These are phyloP conservation scores for Kryptolebias ocellatus DNA, from an alignment of 2,797 vertebrate genomes.

Conservation along the genomic window DNA sequence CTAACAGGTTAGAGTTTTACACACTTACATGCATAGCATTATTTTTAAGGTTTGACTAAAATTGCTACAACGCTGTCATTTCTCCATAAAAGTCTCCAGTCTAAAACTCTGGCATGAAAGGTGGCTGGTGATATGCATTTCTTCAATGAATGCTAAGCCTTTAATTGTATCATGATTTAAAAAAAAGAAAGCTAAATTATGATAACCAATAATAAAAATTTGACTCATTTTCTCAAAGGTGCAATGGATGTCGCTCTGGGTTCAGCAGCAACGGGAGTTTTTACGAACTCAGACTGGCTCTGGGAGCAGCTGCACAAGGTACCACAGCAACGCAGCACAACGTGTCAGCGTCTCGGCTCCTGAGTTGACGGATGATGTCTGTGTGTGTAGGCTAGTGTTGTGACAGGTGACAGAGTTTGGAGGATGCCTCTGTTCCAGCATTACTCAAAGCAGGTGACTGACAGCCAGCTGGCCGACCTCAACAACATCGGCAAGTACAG, in stretches of 20 bases:
- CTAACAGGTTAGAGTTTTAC: conserved; percentile 86
- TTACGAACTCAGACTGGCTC: conserved; percentile 95
- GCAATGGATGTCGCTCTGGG: conserved; percentile 95
- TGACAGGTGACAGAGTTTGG: conserved; percentile 97
- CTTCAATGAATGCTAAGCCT: too few species aligned
- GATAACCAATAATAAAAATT: not conserved
- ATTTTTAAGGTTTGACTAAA: too few species aligned
- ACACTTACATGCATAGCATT: not conserved
- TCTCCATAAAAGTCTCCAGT: too few species aligned
- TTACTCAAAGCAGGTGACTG: conserved; percentile 92
- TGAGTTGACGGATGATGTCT: conserved; percentile 43
- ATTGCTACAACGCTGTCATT: too few species aligned
- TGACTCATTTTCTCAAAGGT: conserved; percentile 74
- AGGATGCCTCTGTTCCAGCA: conserved; percentile 98
- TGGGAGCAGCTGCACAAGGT: conserved; percentile 93
- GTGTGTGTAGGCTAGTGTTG: conserved; percentile 87
- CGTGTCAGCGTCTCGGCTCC: conserved; percentile 13
- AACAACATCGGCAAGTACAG: conserved; percentile 95
- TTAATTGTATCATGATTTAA: not conserved
- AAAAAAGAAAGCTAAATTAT: not conserved
- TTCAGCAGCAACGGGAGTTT: conserved; percentile 94
- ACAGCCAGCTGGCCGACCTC: conserved; percentile 91
- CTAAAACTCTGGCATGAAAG: too few species aligned
- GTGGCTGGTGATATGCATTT: too few species aligned
- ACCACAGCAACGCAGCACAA: conserved; percentile 11